phyloP scores from a whole-genome alignment of 2,797 vertebrate genomes.

The Semotilus atromaculatus region DNA sequence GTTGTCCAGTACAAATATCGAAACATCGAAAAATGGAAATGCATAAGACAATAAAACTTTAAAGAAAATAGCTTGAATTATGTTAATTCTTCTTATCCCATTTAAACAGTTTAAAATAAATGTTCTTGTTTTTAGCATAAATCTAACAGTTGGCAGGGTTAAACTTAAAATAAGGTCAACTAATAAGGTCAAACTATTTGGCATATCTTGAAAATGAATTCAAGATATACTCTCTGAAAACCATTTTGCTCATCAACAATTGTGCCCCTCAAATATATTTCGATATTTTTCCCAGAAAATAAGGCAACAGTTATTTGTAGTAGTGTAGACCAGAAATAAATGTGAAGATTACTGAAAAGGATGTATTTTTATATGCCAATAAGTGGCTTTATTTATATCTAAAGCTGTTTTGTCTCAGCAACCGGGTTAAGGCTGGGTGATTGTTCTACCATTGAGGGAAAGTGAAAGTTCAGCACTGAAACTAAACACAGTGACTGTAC shows the following conservation, averaged over 20 bases:
- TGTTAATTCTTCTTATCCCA: not conserved
- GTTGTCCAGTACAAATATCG: no score
- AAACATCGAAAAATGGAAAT: no score
- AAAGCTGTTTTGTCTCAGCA: not conserved
- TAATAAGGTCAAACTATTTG: no score
- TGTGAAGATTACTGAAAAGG: not conserved
- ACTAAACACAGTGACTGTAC: not conserved
- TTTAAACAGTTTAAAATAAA: not conserved
- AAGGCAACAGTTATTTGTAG: not conserved
- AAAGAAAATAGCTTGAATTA: not conserved
- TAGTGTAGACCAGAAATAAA: not conserved
- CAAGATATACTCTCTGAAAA: not conserved
- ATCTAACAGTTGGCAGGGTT: not conserved
- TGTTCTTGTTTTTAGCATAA: no score
- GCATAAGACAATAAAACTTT: not conserved
- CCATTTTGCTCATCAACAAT: not conserved
- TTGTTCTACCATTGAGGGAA: not conserved
- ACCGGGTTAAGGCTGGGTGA: not conserved
- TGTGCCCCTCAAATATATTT: not conserved
- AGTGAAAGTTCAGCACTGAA: conserved; percentile 4
- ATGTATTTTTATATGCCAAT: not conserved
- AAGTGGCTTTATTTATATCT: not conserved
- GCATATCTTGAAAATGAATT: no score
- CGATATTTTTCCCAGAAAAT: not conserved
- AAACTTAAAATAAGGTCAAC: no score